These are phyloP conservation scores for Cecidostiba fungosa DNA, from an alignment of 2,888 invertebrate species.

Conservation along the genomic window DNA sequence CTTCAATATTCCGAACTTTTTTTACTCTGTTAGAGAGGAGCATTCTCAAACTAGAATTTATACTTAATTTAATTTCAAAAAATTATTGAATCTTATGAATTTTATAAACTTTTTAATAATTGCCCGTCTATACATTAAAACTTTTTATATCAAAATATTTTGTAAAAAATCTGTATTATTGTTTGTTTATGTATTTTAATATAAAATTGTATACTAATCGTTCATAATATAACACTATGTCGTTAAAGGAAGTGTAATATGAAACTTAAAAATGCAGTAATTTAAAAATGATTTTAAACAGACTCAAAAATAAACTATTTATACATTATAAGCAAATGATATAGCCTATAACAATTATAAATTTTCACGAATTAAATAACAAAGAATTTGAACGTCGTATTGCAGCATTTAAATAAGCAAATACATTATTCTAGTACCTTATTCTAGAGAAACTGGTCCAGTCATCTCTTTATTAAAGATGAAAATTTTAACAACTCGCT, in stretches of 20 bases:
- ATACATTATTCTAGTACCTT: background rate
- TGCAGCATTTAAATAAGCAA: background rate
- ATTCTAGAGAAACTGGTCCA: conserved; percentile 19
- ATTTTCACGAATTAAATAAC: background rate
- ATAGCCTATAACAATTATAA: background rate
- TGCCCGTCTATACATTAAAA: too few species aligned
- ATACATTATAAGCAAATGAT: background rate
- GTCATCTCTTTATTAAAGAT: conserved; percentile 18
- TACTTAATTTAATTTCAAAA: background rate
- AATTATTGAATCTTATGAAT: background rate
- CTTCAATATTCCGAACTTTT: conserved; percentile 62
- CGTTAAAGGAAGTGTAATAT: background rate
- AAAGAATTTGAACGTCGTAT: background rate
- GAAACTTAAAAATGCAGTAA: background rate
- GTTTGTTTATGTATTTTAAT: too few species aligned
- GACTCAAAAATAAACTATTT: too few species aligned
- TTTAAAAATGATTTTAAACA: background rate
- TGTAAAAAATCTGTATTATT: too few species aligned
- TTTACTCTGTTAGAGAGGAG: background rate
- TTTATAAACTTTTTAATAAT: too few species aligned
- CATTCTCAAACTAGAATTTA: background rate
- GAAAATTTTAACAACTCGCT: conserved; percentile 63
- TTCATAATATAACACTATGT: too few species aligned
- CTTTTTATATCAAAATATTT: too few species aligned
- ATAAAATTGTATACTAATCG: too few species aligned